Evolutionary conservation across 2,888 invertebrate genomes (phyloP).

Genomic region (Oligia strigilis): DNA sequence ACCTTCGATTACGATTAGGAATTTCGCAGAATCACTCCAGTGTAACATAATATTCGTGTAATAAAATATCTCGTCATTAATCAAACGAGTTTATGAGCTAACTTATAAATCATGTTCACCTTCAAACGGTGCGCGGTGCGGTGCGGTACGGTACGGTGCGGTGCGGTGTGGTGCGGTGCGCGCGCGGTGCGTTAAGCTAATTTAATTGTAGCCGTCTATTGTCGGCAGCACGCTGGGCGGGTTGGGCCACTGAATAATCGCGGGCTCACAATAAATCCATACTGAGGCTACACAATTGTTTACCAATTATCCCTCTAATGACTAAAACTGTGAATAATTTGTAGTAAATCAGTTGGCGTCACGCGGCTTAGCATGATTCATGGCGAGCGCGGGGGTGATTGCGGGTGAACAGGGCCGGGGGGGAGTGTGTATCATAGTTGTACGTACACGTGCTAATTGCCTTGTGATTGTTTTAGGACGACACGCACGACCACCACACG

Average conservation of each 20-base stretch:
- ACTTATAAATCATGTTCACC: slow-evolving; percentile 47
- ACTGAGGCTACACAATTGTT: slow-evolving; percentile 62
- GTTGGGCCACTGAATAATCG: slow-evolving; percentile 50
- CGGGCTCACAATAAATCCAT: slow-evolving; percentile 63
- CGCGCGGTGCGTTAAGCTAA: slow-evolving; percentile 18
- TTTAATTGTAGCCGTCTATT: slow-evolving; percentile 34
- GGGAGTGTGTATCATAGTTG: slow-evolving; percentile 40
- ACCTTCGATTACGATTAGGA: slow-evolving; percentile 30
- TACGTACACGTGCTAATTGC: slow-evolving; percentile 64
- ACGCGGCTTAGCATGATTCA: slow-evolving; percentile 59
- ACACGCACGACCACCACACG: slow-evolving; percentile 2
- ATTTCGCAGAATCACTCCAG: slow-evolving; percentile 28
- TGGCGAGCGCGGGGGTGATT: slow-evolving; percentile 16
- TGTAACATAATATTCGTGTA: slow-evolving; percentile 40
- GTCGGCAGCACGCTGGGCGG: slow-evolving; percentile 1
- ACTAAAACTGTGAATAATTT: slow-evolving; percentile 69
- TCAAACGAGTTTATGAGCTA: slow-evolving; percentile 37
- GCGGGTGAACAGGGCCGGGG: background rate
- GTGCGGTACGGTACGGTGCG: background rate
- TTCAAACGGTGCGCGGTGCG: slow-evolving; percentile 18
- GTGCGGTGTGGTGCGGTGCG: background rate
- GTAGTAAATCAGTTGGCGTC: slow-evolving; percentile 60
- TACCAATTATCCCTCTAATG: slow-evolving; percentile 63
- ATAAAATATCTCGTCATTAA: slow-evolving; percentile 52
- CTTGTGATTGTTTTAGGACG: slow-evolving; percentile 60